These are phyloP conservation scores for Elanus axillaris DNA, from an alignment of 2,113 vertebrate species.

Conservation along the genomic window DNA sequence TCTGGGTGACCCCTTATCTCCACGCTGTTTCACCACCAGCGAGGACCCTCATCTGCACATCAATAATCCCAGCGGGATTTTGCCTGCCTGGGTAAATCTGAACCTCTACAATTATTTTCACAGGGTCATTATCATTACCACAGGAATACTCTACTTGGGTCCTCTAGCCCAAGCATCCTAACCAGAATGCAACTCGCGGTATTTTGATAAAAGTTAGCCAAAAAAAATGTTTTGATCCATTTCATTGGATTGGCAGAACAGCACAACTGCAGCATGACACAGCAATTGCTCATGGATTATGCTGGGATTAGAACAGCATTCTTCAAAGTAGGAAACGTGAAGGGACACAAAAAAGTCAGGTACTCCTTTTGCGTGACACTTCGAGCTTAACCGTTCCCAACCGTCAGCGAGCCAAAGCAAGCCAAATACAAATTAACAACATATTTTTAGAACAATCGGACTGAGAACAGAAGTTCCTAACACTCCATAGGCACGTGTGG, in stretches of 20 bases:
- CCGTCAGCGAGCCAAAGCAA: background rate
- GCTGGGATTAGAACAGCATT: background rate
- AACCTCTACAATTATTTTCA: background rate
- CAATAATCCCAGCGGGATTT: background rate
- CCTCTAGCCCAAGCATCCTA: background rate
- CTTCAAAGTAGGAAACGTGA: background rate
- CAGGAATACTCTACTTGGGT: background rate
- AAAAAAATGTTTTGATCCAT: background rate
- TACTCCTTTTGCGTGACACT: background rate
- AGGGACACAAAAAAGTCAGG: background rate
- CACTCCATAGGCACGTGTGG: accelerated
- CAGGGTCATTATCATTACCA: background rate
- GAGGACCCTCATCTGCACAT: background rate
- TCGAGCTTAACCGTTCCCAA: background rate
- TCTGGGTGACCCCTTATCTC: background rate
- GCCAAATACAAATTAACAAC: background rate
- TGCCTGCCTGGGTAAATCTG: background rate
- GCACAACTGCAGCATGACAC: constrained; percentile 47
- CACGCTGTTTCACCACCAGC: background rate
- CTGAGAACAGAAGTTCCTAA: background rate
- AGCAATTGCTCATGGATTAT: background rate
- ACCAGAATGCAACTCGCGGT: background rate
- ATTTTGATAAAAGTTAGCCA: constrained; percentile 31
- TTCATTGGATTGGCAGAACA: constrained; percentile 33
- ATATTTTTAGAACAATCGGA: background rate